Conservation (phyloP, 1,140 invertebrate genomes). For the Diorhabda carinulata region DNA sequence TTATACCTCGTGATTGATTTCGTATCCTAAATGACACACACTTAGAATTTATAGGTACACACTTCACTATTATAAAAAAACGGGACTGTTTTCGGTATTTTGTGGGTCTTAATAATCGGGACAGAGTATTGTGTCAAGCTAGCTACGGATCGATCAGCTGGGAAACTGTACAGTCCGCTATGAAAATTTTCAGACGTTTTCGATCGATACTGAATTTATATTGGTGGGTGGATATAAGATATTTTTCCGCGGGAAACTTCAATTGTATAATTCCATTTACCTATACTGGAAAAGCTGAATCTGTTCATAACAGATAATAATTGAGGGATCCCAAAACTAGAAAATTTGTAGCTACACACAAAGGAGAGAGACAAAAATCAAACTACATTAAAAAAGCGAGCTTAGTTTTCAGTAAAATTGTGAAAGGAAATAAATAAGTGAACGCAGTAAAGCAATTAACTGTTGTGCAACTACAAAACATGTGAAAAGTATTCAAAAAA, state of each 20-base stretch:
- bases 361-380: too few relatives aligned
- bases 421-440: too few relatives aligned
- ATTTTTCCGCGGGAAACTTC: constrained; percentile 12
- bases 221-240: constrained; percentile 12
- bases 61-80: constrained; percentile 8
- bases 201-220: constrained; percentile 21
- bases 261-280: background rate
- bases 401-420: too few relatives aligned
- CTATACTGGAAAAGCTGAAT: too few relatives aligned
- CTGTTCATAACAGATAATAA: too few relatives aligned
- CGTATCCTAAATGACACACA: background rate
- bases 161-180: constrained; percentile 27
- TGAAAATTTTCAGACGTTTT: constrained; percentile 20
- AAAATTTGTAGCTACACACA: too few relatives aligned
- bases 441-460: too few relatives aligned
- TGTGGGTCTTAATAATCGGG: constrained; percentile 10
- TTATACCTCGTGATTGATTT: background rate
- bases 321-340: too few relatives aligned
- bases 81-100: background rate
- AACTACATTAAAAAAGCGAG: too few relatives aligned
- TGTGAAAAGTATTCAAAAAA: background rate
- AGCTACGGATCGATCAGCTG: constrained; percentile 39
- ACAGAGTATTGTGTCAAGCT: constrained; percentile 24
- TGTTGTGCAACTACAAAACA: too few relatives aligned
- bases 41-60: background rate